Conservation (phyloP, 2,888 invertebrate genomes). For the Liposcelis brunnea region DNA sequence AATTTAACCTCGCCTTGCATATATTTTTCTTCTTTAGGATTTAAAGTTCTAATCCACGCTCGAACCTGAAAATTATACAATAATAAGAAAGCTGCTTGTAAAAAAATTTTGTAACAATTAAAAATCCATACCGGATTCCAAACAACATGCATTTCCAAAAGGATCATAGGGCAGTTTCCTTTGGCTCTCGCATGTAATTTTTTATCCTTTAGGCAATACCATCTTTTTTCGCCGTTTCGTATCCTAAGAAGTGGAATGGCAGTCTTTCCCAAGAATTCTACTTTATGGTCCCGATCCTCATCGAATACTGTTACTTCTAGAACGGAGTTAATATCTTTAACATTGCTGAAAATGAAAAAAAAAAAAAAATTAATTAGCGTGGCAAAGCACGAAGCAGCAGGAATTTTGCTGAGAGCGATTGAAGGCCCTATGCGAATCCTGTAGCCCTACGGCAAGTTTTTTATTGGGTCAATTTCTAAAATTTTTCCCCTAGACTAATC, state of each 20-base stretch:
- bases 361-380: constrained; percentile 7
- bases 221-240: constrained; percentile 76
- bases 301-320: constrained; percentile 93
- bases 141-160: constrained; percentile 75
- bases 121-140: constrained; percentile 66
- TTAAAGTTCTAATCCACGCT: constrained; percentile 82
- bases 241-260: constrained; percentile 74
- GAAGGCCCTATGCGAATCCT: too few species aligned
- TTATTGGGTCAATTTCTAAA: too few species aligned
- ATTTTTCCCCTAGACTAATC: too few species aligned
- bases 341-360: constrained; percentile 45
- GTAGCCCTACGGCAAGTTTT: too few species aligned
- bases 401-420: too few species aligned
- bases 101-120: constrained; percentile 4
- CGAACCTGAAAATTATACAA: constrained; percentile 35
- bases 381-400: neutral
- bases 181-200: constrained; percentile 81
- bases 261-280: constrained; percentile 89
- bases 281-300: constrained; percentile 95
- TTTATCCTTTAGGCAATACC: constrained; percentile 94
- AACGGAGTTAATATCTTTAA: constrained; percentile 90
- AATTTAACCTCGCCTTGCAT: constrained; percentile 91
- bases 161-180: constrained; percentile 76
- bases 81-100: constrained; percentile 6
- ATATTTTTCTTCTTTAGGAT: constrained; percentile 89